Evolutionary conservation across 2,797 vertebrate genomes (phyloP).

Genomic region (Antrozous pallidus): DNA sequence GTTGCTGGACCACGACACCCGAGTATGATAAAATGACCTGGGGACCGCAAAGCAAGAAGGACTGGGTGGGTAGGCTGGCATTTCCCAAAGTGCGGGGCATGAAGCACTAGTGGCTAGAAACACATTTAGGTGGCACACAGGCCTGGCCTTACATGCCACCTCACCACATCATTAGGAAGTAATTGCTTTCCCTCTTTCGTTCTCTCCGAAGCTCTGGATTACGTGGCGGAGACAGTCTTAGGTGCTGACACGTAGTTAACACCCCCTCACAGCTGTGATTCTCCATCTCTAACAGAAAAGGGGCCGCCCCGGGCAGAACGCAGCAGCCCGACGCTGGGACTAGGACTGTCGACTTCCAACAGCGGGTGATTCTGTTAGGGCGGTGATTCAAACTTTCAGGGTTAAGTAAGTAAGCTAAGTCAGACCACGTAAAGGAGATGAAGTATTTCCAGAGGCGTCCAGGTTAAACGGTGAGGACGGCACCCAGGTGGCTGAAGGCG

Average conservation of each 20-base stretch:
- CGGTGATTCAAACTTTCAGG: background rate
- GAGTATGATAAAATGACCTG: slow-evolving; percentile 34
- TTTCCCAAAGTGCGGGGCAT: background rate
- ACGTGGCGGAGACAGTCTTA: background rate
- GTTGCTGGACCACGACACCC: slow-evolving; percentile 57
- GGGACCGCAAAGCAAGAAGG: background rate
- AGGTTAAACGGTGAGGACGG: background rate
- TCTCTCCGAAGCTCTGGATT: background rate
- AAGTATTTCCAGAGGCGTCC: background rate
- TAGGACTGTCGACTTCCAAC: background rate
- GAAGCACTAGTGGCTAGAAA: background rate
- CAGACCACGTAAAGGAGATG: background rate
- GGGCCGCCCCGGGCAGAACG: background rate
- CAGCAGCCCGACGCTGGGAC: background rate
- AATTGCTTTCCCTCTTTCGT: background rate
- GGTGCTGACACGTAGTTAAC: background rate
- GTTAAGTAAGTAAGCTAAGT: background rate
- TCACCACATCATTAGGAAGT: background rate
- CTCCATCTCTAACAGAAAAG: background rate
- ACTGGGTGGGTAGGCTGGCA: background rate
- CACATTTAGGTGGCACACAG: background rate
- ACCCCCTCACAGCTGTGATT: background rate
- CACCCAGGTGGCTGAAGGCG: too few species aligned
- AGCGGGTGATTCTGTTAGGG: background rate
- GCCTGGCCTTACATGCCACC: background rate